Evolutionary conservation across 1,140 invertebrate genomes (phyloP).

Genomic region (Thereuonema tuberculata): DNA sequence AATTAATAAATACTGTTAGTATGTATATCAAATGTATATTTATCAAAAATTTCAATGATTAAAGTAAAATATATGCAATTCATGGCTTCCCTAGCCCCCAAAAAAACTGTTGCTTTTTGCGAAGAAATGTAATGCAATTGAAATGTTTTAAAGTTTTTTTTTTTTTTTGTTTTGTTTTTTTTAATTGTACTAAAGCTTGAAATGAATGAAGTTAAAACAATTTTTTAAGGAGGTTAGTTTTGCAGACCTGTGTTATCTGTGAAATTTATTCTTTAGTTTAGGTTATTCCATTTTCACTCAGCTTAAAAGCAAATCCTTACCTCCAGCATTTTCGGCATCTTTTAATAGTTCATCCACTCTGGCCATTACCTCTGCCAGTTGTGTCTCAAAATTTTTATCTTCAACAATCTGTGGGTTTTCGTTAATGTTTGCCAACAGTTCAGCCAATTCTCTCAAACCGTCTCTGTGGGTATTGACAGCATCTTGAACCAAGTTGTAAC

Average conservation of each 20-base stretch:
- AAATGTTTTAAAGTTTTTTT: too few species aligned
- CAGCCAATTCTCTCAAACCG: slow-evolving; percentile 56
- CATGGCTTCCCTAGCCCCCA: too few species aligned
- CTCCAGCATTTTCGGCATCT: slow-evolving; percentile 49
- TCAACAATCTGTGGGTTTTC: slow-evolving; percentile 64
- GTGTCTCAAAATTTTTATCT: slow-evolving; percentile 64
- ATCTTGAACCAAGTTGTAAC: slow-evolving; percentile 84
- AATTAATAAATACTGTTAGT: too few species aligned
- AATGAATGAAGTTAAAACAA: not conserved
- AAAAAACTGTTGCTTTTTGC: too few species aligned
- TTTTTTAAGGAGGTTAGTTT: not conserved
- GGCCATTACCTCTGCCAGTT: slow-evolving; percentile 52
- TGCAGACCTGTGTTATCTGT: not conserved
- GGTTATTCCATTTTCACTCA: not conserved
- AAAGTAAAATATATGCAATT: too few species aligned
- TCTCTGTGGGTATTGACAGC: slow-evolving; percentile 63
- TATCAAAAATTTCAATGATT: too few species aligned
- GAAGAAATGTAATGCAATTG: too few species aligned
- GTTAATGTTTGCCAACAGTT: slow-evolving; percentile 49
- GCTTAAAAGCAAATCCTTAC: slow-evolving; percentile 25
- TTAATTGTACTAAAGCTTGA: too few species aligned
- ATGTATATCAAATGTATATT: too few species aligned
- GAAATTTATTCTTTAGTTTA: not conserved
- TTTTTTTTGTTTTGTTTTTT: too few species aligned
- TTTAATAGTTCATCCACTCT: slow-evolving; percentile 53